These are phyloP conservation scores for Tadarida brasiliensis DNA, from an alignment of 2,797 vertebrate species.

Conservation along the genomic window DNA sequence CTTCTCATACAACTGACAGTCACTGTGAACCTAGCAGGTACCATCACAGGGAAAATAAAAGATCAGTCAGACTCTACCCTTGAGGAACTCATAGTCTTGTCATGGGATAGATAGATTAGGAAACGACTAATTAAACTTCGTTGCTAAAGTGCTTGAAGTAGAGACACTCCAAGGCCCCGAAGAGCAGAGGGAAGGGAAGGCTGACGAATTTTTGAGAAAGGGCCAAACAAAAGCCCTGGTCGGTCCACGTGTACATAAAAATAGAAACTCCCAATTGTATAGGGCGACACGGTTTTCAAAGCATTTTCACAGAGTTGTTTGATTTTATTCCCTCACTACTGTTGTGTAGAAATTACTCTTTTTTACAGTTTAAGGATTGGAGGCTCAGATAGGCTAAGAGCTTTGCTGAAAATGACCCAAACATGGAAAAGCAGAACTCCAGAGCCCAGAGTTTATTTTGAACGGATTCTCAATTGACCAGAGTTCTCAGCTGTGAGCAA, in stretches of 20 bases:
- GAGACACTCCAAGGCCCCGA: not conserved
- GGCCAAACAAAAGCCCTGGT: not conserved
- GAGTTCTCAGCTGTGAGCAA: not conserved
- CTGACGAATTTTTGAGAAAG: not conserved
- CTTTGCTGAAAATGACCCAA: constrained; percentile 10
- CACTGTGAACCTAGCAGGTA: not conserved
- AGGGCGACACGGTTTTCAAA: not conserved
- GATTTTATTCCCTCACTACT: not conserved
- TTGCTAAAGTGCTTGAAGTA: not conserved
- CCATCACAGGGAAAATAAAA: not conserved
- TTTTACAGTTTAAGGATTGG: constrained; percentile 16
- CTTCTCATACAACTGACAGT: not conserved
- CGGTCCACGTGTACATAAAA: not conserved
- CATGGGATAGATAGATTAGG: not conserved
- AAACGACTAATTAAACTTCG: not conserved
- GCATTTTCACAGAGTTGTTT: not conserved
- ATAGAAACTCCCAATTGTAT: not conserved
- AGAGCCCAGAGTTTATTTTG: constrained; percentile 34
- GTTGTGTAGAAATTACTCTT: constrained; percentile 33
- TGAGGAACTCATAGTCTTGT: not conserved
- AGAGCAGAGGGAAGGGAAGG: not conserved
- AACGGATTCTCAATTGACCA: constrained; percentile 13
- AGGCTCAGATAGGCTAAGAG: not conserved
- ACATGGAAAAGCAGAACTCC: not conserved
- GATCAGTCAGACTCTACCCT: not conserved